Base-by-base conservation (phyloP, 2,888 invertebrate genomes). In the Eilema depressum region DNA sequence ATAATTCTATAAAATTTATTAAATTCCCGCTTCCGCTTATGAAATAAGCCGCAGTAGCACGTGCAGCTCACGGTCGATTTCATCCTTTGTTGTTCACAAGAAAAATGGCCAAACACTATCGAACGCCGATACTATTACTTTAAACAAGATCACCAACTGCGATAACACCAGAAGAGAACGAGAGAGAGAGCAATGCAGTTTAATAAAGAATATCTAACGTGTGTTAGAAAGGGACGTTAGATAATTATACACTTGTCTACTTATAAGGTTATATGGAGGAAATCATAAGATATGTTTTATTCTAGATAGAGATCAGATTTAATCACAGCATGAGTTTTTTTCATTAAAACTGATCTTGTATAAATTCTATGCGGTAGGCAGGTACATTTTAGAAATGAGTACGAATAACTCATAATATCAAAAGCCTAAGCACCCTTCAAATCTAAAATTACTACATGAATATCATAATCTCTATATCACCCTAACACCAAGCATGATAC, bases 21-120 rank as follows among this genome's bases (percentile, higher is more conserved):
- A n/a, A 3, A 30, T 26, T 1, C 66, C 41, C 74, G 77, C 74
- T 63, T 47, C 30, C 64, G 65, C 80, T 78, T 63, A 59, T 85
- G 64, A 76, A 82, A 88, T 85, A 75, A 57, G 78, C 83, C 86
- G 76, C 71, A 77, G 68, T 20, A 61, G 75, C 75, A 79, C 85
- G 85, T 84, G 86, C 87, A 88, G 86, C 89, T 87, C 84, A 90
- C 89, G 84, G 85, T 84, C 92, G 91, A 92, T 91, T 92, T 88
- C 88, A 88, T 89, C 92, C 92, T 91, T 93, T 93, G 93, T 93
- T 91, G 87, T 85, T 79, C 80, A 73, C 86, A 92, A 92, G 93
- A 93, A 93, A 93, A 93, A 93, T 93, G 92, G 90, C 85, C 87
- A 83, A 85, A 86, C 89, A 88, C 88, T 89, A 91, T 92, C 92